Conservation (phyloP, 2,113 vertebrate species). For the Plecotus auritus region DNA sequence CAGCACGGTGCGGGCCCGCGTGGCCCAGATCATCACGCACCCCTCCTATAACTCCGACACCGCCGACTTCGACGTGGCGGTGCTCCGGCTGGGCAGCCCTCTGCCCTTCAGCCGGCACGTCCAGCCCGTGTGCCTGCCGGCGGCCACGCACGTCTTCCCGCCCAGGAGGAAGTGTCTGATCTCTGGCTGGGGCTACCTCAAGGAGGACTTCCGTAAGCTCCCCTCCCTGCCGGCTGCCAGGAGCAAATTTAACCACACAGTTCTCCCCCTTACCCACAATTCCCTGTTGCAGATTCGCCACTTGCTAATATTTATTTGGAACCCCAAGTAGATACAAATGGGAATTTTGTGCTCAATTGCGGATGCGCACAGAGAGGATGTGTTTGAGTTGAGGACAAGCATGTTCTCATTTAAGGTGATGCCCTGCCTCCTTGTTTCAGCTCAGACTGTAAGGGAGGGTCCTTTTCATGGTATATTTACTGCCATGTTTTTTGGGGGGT, state of each 20-base stretch:
- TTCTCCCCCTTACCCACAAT: rapidly evolving
- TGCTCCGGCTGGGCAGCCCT: slow-evolving; percentile 88
- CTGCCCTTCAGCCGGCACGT: slow-evolving; percentile 84
- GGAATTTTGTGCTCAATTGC: rapidly evolving
- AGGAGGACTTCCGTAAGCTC: slow-evolving; percentile 87
- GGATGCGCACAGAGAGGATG: rapidly evolving
- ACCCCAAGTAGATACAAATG: rapidly evolving
- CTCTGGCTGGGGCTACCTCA: slow-evolving; percentile 94
- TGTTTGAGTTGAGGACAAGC: background rate
- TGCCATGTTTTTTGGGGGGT: background rate
- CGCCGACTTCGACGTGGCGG: slow-evolving; percentile 88
- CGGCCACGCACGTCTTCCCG: slow-evolving; percentile 84
- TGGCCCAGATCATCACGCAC: slow-evolving; percentile 85
- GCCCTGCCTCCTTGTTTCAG: background rate
- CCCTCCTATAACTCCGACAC: slow-evolving; percentile 86
- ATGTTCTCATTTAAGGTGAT: background rate
- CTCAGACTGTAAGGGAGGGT: background rate
- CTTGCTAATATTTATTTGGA: background rate
- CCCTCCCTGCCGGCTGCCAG: background rate
- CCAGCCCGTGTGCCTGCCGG: slow-evolving; percentile 92
- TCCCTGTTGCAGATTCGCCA: rapidly evolving
- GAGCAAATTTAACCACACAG: background rate
- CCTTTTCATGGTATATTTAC: background rate
- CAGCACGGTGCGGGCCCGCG: slow-evolving; percentile 74
- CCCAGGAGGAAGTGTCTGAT: slow-evolving; percentile 89